Conservation (phyloP, 2,888 invertebrate genomes). For the Netelia melanura region DNA sequence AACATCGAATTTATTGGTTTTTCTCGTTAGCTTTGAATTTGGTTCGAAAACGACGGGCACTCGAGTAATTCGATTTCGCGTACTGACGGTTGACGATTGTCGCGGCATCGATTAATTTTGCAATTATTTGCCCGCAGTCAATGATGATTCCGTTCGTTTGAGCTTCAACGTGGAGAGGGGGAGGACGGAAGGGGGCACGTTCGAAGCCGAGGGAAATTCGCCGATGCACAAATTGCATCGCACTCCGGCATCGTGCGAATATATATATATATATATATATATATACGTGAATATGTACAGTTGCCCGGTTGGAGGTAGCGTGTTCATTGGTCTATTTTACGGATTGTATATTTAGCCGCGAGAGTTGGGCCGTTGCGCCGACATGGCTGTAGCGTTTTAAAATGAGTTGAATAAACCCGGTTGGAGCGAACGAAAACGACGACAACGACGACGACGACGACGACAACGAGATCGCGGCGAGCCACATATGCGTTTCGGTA, state of each 20-base stretch:
- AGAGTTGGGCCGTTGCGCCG: constrained; percentile 26
- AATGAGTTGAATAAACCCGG: constrained; percentile 59
- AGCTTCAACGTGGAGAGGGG: background rate
- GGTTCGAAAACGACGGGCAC: no score
- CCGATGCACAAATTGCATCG: constrained; percentile 36
- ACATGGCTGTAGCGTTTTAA: constrained; percentile 29
- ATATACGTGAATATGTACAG: no score
- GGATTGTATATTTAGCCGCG: constrained; percentile 57
- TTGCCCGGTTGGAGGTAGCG: background rate
- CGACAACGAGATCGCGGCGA: background rate
- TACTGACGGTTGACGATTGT: background rate
- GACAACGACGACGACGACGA: constrained; percentile 10
- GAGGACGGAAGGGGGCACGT: no score
- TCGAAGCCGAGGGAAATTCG: background rate
- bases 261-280: no score
- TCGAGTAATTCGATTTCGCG: background rate
- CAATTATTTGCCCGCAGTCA: background rate
- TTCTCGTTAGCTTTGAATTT: no score
- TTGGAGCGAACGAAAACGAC: constrained; percentile 29
- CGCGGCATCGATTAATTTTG: background rate
- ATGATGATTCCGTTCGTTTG: constrained; percentile 12
- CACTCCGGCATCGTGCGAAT: background rate
- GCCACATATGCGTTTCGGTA: no score
- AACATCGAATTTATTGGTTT: no score
- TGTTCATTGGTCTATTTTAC: constrained; percentile 33